Base-by-base conservation (phyloP, 2,797 vertebrate species). In the Amphiprion clarkii region DNA sequence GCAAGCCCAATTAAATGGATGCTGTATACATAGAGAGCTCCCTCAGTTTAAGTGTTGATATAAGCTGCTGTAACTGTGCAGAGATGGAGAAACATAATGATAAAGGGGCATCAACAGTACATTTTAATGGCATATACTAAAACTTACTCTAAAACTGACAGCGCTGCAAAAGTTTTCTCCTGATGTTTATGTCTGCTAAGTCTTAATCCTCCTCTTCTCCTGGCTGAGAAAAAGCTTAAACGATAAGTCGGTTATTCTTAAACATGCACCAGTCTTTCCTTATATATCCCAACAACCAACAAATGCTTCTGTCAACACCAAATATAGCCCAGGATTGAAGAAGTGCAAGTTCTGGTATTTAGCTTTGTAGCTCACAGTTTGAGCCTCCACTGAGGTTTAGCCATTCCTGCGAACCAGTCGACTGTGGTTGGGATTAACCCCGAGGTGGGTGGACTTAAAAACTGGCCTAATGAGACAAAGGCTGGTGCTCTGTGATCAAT, bases 391-490 rank as follows among this genome's bases (percentile, higher is more conserved):
- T 60, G 64, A 67, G 74, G 62, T 86, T 87, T 48, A 81, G 78
- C 52, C 86, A 87, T 92, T 94, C 88, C 87, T 89, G 82, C 59
- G 66, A 90, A 78, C 56, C 78, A 77, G 76, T 91, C 67, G 70
- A 52, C 87, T 84, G 88, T 91, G 82, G 80, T 76, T 23, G 23
- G 88, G 89, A 90, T 94, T 93, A 93, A 93, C 88, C 90, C 79
- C 6, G 68, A 85, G 81, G 81, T 90, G 88, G 81, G 68, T 60
- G 54, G 91, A 84, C 91, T 93, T 91, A 90, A 93, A 86, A 86
- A 87, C 27, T 23, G 76, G 76, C 39, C 82, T 77, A 81, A 88
- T 78, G 85, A 86, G 73, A 88, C 76, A 67, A 81, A 81, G 55
- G 52, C 60, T 53, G 1, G 2, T 25, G 21, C 62, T 60, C 87